A percentile compares a stretch with the other conserved stretches of the same genome.
These are phyloP conservation scores for Xyliphius kryptos DNA, from an alignment of 2,113 vertebrate species.

Conservation along the genomic window DNA sequence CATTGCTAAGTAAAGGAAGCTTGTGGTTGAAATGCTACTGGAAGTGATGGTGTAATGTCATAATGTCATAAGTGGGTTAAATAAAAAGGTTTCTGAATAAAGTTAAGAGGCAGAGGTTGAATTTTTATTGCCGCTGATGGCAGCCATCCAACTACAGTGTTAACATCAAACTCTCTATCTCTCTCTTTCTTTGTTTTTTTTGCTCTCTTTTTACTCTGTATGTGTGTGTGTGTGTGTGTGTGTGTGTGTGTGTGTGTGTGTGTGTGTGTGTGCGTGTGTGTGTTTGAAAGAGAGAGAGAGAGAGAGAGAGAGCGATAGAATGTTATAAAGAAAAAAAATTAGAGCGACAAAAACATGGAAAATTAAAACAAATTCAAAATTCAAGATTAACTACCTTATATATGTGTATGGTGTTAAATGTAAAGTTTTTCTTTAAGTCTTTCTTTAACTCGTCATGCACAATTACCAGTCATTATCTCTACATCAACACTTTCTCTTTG, in stretches of 20 bases:
- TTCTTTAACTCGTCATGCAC: no score
- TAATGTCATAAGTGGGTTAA: slow-evolving; percentile 43
- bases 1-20: not conserved
- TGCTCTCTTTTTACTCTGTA: not conserved
- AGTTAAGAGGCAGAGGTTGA: slow-evolving; percentile 22
- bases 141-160: slow-evolving; percentile 19
- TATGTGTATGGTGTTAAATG: no score
- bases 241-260: slow-evolving; percentile 14
- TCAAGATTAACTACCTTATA: no score
- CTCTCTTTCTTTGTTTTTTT: no score
- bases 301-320: not conserved
- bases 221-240: slow-evolving; percentile 24
- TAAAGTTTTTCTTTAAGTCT: no score
- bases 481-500: no score
- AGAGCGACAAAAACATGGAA: no score
- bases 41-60: slow-evolving; percentile 28
- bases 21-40: slow-evolving; percentile 21
- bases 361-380: no score
- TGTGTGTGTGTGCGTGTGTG: slow-evolving; percentile 10
- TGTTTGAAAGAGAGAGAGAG: not conserved
- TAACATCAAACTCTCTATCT: slow-evolving; percentile 14
- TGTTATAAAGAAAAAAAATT: not conserved
- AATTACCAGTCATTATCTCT: no score
- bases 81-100: slow-evolving; percentile 42
- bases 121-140: slow-evolving; percentile 20